A percentile compares a stretch with the other conserved stretches of the same genome.
These are phyloP conservation scores for Pygoscelis adeliae DNA, from an alignment of 2,113 vertebrate species.

Conservation along the genomic window DNA sequence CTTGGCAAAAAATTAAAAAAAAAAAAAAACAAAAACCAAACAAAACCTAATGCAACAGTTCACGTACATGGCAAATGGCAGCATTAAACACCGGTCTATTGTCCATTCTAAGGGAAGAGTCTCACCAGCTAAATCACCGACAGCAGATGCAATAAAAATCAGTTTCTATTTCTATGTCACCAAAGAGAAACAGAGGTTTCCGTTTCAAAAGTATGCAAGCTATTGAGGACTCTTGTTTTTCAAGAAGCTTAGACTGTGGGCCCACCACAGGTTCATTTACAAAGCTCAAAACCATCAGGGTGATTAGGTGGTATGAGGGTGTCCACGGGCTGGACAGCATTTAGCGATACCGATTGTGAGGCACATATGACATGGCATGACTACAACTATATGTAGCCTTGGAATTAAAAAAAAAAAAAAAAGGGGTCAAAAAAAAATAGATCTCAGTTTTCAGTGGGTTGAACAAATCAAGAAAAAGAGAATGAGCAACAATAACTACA, in stretches of 20 bases:
- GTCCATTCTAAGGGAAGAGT: background rate
- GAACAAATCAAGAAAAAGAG: background rate
- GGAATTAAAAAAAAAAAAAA: background rate
- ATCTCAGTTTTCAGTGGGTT: background rate
- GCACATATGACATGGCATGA: rapidly evolving
- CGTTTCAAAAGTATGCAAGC: background rate
- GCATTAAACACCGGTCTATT: background rate
- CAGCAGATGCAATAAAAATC: background rate
- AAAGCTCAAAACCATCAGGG: background rate
- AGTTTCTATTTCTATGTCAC: background rate
- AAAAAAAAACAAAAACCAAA: background rate
- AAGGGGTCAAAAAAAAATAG: background rate
- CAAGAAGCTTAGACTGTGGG: background rate
- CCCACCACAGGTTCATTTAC: background rate
- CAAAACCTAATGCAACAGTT: background rate
- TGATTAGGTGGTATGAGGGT: background rate
- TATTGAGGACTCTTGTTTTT: background rate
- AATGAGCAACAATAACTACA: background rate
- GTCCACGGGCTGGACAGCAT: background rate
- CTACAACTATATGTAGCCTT: background rate
- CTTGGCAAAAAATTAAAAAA: background rate
- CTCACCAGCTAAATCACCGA: background rate
- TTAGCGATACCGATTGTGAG: background rate
- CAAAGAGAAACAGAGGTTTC: background rate
- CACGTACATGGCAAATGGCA: background rate